Conservation (phyloP, 2,888 invertebrate species). For the Strigamia crassipes region DNA sequence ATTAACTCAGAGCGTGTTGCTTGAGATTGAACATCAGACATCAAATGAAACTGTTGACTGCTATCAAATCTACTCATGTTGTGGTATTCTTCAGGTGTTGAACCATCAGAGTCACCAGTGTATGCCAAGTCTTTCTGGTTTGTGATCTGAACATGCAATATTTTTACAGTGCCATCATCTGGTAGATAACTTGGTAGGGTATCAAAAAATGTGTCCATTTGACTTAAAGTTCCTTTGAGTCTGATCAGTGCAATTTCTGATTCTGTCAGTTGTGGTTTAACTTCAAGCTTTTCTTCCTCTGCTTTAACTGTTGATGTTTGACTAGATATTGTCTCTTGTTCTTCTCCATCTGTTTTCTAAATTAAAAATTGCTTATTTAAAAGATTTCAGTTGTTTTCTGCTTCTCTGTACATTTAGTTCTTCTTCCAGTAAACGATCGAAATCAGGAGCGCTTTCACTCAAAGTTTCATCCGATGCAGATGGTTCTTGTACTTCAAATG, state of each 20-base stretch:
- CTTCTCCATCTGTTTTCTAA: neutral
- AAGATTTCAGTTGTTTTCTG: neutral
- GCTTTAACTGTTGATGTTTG: neutral
- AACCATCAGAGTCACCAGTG: neutral
- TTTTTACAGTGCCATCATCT: neutral
- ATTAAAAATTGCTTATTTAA: neutral
- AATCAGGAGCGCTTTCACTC: neutral
- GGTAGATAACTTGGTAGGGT: neutral
- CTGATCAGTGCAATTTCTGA: neutral
- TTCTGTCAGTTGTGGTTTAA: neutral
- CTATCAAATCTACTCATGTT: neutral
- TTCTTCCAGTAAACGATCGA: neutral
- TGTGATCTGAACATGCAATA: neutral
- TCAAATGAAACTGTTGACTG: neutral
- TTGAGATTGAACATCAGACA: conserved; percentile 5
- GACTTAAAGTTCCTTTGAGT: neutral
- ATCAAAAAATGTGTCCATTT: neutral
- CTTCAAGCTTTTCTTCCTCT: neutral
- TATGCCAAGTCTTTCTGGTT: neutral
- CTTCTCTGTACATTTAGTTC: neutral
- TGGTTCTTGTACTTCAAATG: neutral
- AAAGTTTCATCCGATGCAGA: neutral
- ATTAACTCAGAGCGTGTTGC: neutral
- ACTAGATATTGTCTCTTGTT: neutral
- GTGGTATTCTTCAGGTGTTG: neutral